A percentile compares a stretch with the other conserved stretches of the same genome.
Evolutionary conservation across 2,888 invertebrate species (phyloP).

Genomic region (Harpalus rufipes): DNA sequence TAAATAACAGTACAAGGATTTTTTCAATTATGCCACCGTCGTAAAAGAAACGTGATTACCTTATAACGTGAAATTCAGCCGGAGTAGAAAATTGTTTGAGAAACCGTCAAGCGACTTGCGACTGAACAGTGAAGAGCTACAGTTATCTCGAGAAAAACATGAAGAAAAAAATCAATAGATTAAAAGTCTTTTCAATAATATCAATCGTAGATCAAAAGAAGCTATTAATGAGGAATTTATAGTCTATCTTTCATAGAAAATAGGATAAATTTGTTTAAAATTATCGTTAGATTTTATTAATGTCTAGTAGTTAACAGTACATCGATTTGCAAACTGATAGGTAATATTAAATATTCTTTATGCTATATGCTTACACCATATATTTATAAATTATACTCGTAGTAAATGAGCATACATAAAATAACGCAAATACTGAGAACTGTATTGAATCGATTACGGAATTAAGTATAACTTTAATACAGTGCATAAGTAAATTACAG

Average conservation of each 20-base stretch:
- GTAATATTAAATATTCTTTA: too few relatives aligned
- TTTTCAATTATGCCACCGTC: slow-evolving; percentile 47
- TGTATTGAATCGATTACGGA: too few relatives aligned
- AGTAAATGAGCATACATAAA: too few relatives aligned
- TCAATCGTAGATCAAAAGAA: neutral
- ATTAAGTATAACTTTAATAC: too few relatives aligned
- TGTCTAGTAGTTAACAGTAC: neutral
- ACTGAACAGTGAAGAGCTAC: neutral
- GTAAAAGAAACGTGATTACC: slow-evolving; percentile 48
- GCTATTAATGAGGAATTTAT: neutral
- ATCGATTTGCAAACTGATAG: neutral
- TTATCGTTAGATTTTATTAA: neutral
- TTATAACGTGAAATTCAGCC: slow-evolving; percentile 47
- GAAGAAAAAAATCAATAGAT: neutral
- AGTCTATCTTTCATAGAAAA: neutral
- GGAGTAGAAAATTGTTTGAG: slow-evolving; percentile 47
- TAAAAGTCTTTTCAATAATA: neutral
- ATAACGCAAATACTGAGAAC: too few relatives aligned
- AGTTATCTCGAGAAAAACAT: slow-evolving; percentile 14
- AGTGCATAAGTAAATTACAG: too few relatives aligned
- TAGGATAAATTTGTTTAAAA: neutral
- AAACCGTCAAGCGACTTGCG: neutral
- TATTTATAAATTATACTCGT: too few relatives aligned
- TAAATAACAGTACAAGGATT: slow-evolving; percentile 56
- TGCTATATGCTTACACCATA: too few relatives aligned